Evolutionary conservation across 2,888 invertebrate genomes (phyloP).

Genomic region (Plagodis dolabraria): DNA sequence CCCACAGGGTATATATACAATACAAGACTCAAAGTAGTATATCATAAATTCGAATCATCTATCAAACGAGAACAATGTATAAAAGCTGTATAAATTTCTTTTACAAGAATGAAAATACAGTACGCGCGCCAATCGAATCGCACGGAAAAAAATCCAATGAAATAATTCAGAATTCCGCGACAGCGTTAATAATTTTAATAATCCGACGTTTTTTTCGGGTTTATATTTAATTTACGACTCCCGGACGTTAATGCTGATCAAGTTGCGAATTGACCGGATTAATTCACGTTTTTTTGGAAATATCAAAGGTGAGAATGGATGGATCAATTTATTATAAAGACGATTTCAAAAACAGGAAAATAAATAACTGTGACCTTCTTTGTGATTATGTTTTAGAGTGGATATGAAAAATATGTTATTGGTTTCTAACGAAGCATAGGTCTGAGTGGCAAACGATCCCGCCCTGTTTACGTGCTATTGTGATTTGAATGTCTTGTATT

Average conservation of each 20-base stretch:
- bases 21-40: background rate
- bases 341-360: too few relatives aligned
- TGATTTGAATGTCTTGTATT: too few relatives aligned
- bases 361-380: too few relatives aligned
- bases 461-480: too few relatives aligned
- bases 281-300: too few relatives aligned
- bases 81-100: background rate
- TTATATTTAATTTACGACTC: slow-evolving; percentile 32
- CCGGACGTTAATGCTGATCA: slow-evolving; percentile 23
- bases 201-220: slow-evolving; percentile 29
- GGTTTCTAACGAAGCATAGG: too few relatives aligned
- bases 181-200: slow-evolving; percentile 33
- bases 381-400: too few relatives aligned
- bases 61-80: background rate
- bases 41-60: background rate
- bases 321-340: too few relatives aligned
- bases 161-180: slow-evolving; percentile 12
- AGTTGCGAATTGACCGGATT: slow-evolving; percentile 14
- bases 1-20: too few relatives aligned
- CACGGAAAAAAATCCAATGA: slow-evolving; percentile 14
- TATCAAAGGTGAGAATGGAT: too few relatives aligned
- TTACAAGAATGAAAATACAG: slow-evolving; percentile 2
- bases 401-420: too few relatives aligned
- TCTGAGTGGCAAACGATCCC: too few relatives aligned
- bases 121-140: slow-evolving; percentile 1